Conservation (phyloP, 1,140 invertebrate genomes). For the Drosophila eugracilis region DNA sequence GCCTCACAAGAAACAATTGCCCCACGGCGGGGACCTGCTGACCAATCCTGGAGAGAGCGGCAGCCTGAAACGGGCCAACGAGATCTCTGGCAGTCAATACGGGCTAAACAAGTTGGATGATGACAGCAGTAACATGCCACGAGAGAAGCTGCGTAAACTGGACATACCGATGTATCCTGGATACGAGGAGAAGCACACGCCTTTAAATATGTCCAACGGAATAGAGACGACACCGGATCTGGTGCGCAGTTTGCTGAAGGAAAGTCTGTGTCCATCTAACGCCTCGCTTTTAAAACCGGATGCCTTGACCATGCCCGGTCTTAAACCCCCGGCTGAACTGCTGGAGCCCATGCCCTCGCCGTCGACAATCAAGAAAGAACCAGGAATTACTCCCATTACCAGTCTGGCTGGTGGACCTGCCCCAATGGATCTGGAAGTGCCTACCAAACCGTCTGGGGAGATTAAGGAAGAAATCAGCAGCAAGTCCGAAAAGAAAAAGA, state of each 20-base stretch:
- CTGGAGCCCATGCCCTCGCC: constrained; percentile 64
- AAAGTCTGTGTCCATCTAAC: constrained; percentile 74
- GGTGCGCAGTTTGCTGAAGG: constrained; percentile 80
- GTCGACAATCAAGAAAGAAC: constrained; percentile 57
- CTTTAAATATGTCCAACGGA: constrained; percentile 71
- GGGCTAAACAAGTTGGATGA: constrained; percentile 66
- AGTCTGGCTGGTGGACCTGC: constrained; percentile 8
- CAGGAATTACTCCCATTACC: constrained; percentile 11
- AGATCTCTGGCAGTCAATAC: constrained; percentile 56
- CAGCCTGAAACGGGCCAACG: constrained; percentile 73
- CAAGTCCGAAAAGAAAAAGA: constrained; percentile 86
- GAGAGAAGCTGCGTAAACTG: constrained; percentile 77
- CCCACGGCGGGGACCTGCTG: constrained; percentile 34
- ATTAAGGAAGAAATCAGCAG: constrained; percentile 82
- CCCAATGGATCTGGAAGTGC: constrained; percentile 46
- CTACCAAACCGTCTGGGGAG: constrained; percentile 52
- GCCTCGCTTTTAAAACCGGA: constrained; percentile 73
- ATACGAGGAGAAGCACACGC: constrained; percentile 67
- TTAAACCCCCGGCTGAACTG: constrained; percentile 72
- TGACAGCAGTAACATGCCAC: constrained; percentile 54
- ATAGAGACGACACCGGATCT: constrained; percentile 84
- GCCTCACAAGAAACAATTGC: constrained; percentile 53
- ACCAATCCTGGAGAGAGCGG: constrained; percentile 43
- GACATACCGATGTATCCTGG: constrained; percentile 58
- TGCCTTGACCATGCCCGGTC: constrained; percentile 64